These are phyloP conservation scores for Clinocottus analis DNA, from an alignment of 2,113 vertebrate genomes.

Conservation along the genomic window DNA sequence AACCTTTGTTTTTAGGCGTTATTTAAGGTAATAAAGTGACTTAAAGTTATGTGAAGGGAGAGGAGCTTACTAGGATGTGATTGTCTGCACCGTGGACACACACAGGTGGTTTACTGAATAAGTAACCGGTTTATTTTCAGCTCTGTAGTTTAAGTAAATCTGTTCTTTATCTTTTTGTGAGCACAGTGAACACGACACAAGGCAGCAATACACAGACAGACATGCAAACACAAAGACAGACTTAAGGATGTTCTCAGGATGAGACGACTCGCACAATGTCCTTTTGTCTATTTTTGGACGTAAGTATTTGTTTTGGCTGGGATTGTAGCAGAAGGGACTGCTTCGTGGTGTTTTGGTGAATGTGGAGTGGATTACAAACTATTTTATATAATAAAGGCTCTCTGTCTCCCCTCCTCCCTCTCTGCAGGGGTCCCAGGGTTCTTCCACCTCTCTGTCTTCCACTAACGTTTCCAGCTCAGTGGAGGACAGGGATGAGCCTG, in stretches of 20 bases:
- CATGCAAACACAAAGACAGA: conserved; percentile 47
- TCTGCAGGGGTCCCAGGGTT: conserved; percentile 91
- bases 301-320: neutral
- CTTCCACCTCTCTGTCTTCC: conserved; percentile 93
- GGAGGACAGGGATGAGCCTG: conserved; percentile 88
- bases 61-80: conserved; percentile 29
- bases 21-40: conserved; percentile 18
- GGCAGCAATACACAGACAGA: conserved; percentile 7
- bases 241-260: conserved; percentile 22
- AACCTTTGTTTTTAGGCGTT: conserved; percentile 30
- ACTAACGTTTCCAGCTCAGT: conserved; percentile 93
- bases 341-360: neutral
- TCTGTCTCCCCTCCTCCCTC: neutral
- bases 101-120: conserved; percentile 14
- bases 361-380: conserved; percentile 11
- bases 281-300: conserved; percentile 37
- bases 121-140: conserved; percentile 34
- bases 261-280: neutral
- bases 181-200: conserved; percentile 21
- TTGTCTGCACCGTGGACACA: neutral
- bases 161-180: conserved; percentile 21
- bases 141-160: conserved; percentile 23
- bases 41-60: conserved; percentile 5
- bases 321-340: conserved; percentile 6
- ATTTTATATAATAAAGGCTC: conserved; percentile 1